A percentile compares a stretch with the other conserved stretches of the same genome.
These are phyloP conservation scores for Dendropsophus ebraccatus DNA, from an alignment of 2,113 vertebrate species.

Conservation along the genomic window DNA sequence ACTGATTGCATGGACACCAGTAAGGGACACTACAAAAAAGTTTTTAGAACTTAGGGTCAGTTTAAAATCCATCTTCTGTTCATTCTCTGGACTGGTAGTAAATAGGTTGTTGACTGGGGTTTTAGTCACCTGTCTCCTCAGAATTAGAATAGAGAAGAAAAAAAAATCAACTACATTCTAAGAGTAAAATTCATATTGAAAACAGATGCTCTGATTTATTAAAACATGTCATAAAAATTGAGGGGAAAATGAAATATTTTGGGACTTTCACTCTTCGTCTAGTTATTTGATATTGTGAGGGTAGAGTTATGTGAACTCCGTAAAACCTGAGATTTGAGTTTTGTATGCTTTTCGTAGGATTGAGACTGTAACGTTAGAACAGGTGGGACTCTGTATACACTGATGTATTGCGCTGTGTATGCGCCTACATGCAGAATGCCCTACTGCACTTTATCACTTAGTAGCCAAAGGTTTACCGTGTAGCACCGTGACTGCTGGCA, in stretches of 20 bases:
- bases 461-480: background rate
- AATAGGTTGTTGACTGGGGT: background rate
- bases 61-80: background rate
- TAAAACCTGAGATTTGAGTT: slow-evolving; percentile 6
- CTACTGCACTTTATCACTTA: background rate
- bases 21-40: no score
- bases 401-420: background rate
- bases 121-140: slow-evolving; percentile 11
- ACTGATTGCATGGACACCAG: no score
- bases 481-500: background rate
- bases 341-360: background rate
- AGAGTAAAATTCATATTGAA: slow-evolving; percentile 26
- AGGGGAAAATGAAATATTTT: slow-evolving; percentile 25
- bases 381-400: background rate
- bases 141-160: background rate
- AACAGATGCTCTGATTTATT: slow-evolving; percentile 32
- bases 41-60: no score
- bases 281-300: slow-evolving; percentile 43
- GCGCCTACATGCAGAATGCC: background rate
- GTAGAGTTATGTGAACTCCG: slow-evolving; percentile 14
- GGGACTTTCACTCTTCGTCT: slow-evolving; percentile 12
- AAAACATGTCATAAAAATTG: slow-evolving; percentile 26
- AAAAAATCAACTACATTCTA: background rate
- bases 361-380: slow-evolving; percentile 4
- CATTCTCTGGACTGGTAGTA: background rate